Base-by-base conservation (phyloP, 2,797 vertebrate genomes). In the Phataginus tricuspis region DNA sequence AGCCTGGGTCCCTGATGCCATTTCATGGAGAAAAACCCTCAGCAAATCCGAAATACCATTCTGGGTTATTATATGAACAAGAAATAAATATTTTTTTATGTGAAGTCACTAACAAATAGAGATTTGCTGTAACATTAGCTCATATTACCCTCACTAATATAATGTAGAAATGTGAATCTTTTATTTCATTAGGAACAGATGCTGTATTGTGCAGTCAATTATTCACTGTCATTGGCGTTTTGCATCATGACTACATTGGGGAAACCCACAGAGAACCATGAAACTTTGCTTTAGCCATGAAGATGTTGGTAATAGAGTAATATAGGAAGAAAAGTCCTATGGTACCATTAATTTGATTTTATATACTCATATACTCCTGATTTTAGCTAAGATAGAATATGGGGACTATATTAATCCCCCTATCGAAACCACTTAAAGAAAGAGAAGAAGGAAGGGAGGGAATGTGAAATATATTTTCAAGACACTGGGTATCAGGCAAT, bases 181-280 rank as follows among this genome's bases (percentile, higher is more conserved):
- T 94, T 94, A 69, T 91, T 95, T 93, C 86, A 94, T 93, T 89
- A 95, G 86, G 69, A 96, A 80, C 89, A 97, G 86, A 96, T 94
- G 75, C 71, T 96, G 57, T 21, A 77, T 27, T 84, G 49, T 84
- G 85, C 9, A 93, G 91, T 86, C 95, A 91, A n/a, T 96, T 96
- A 93, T 91, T 71, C 51, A 13, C 63, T 96, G 63, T 86, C 1
- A 3, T n/a, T 45, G 75, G 69, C 79, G 84, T 86, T 93, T 51
- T 71, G 39, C 64, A 89, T 77, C 74, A 95, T 2, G 23, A 94
- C 78, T 84, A 55, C 69, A 90, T 39, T 89, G 91, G 29, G 42
- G 31, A 93, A 96, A 85, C 72, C 88, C 77, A 55, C 29, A 49
- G 74, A 74, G 91, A 83, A 75, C 45, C 0, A 0, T 86, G 61